A percentile compares a stretch with the other conserved stretches of the same genome.
phyloP scores from a whole-genome alignment of 2,113 vertebrate species.

The Rhynchopsitta pachyrhyncha region DNA sequence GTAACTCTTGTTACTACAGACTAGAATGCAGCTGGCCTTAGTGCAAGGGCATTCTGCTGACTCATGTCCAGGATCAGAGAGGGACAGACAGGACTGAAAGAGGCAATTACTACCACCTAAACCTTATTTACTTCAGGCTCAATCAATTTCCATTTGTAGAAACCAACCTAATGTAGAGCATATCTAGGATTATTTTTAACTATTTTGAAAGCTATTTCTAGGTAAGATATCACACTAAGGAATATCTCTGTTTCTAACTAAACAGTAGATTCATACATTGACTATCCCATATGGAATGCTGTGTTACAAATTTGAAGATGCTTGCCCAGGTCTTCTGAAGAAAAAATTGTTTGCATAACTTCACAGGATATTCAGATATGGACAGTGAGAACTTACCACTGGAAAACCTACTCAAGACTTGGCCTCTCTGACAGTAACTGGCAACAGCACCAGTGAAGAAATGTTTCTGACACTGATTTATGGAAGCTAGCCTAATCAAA shows the following conservation, averaged over 20 bases:
- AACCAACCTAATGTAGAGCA: not conserved
- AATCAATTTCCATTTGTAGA: not conserved
- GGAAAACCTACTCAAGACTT: not conserved
- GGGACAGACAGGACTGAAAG: not conserved
- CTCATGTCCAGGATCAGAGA: not conserved
- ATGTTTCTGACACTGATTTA: not conserved
- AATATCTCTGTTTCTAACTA: not conserved
- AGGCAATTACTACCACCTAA: not conserved
- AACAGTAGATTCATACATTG: not conserved
- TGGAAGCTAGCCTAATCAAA: not conserved
- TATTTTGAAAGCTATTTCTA: not conserved
- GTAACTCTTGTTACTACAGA: not conserved
- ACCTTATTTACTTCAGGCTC: not conserved
- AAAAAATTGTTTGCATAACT: not conserved
- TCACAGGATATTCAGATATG: not conserved
- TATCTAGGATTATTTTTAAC: not conserved
- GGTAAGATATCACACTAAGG: not conserved
- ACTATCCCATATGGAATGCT: not conserved
- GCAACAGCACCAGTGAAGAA: not conserved
- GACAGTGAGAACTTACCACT: not conserved
- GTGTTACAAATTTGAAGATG: not conserved
- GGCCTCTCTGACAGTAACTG: not conserved
- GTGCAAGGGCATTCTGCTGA: not conserved
- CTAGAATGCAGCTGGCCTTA: not conserved
- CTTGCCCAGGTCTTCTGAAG: not conserved